These are phyloP conservation scores for Etheostoma nigrum DNA, from an alignment of 2,797 vertebrate genomes.

Conservation along the genomic window DNA sequence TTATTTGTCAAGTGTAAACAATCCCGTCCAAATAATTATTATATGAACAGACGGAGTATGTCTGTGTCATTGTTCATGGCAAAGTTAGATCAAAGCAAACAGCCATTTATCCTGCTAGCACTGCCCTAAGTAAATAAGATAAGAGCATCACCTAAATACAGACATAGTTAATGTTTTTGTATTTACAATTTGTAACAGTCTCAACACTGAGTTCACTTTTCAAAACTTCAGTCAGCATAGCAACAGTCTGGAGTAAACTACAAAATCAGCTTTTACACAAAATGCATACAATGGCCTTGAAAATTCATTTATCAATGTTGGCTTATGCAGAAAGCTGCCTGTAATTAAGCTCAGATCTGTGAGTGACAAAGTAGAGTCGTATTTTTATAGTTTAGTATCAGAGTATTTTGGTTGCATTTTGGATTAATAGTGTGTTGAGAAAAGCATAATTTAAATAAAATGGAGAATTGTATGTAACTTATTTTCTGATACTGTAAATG, in stretches of 20 bases:
- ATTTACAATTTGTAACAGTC: background rate
- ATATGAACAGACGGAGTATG: no score
- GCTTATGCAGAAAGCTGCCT: background rate
- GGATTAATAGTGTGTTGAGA: background rate
- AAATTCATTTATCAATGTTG: background rate
- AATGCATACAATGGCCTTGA: background rate
- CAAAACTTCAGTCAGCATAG: background rate
- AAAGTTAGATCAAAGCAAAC: background rate
- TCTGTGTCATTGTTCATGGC: background rate
- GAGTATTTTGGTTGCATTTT: background rate
- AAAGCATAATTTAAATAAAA: background rate
- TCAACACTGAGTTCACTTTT: background rate
- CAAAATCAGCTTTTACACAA: background rate
- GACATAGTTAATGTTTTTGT: background rate
- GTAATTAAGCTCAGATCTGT: no score
- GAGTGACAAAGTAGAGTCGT: background rate
- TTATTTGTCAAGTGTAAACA: background rate
- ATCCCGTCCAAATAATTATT: background rate
- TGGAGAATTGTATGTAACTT: background rate
- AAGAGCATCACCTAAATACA: background rate
- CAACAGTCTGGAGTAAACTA: no score
- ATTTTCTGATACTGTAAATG: background rate
- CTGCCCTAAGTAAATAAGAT: background rate
- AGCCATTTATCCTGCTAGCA: background rate
- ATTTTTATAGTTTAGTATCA: no score